Base-by-base conservation (phyloP, 1,140 invertebrate species). In the Stratiolaelaps scimitus region DNA sequence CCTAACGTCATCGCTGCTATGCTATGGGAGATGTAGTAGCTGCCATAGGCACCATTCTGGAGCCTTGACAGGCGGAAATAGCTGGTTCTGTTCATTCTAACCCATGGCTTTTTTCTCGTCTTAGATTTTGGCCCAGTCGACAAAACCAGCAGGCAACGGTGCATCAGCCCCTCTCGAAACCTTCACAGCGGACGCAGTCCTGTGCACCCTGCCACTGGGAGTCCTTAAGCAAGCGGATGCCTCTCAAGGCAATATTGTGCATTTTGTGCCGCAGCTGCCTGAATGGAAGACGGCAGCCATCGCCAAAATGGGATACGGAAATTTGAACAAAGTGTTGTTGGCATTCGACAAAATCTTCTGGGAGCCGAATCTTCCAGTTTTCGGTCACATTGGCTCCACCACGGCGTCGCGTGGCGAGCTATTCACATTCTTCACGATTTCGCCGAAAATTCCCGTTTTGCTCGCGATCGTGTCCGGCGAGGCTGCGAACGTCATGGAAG, bases 281-380 rank as follows among this genome's bases (percentile, higher is more conserved):
- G 89, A 95, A 69, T 96, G 92, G 92, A 98, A 98, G 81, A 80
- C 83, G 7, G 72, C 86, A 66, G 91, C 93, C 2, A 92, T 97
- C 73, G 85, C 91, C 71, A 82, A 92, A 56, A 81, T 98, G 20
- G 94, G 94, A 2, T 97, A 93, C 78, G 94, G 95, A 34, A 97
- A 96, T 79, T 81, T 98, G 34, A 98, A 98, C 78, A 98, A 98
- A 73, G 80, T 71, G 13, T 89, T 97, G 29, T 78, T 98, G 34
- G 95, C 92, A 76, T 98, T 98, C 77, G 93, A 98, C 73, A 82
- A 87, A 48, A 88, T 92, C 46, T 98, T 98, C 77, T 98, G 94
- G 94, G 93, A 97, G 74, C 88, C 89, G 1, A 89, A 86, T 75
- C 85, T 88, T 17, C 95, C 96, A 78, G 81, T 98, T 28, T 97